These are phyloP conservation scores for Dryococelus australis DNA, from an alignment of 2,888 invertebrate genomes.

Conservation along the genomic window DNA sequence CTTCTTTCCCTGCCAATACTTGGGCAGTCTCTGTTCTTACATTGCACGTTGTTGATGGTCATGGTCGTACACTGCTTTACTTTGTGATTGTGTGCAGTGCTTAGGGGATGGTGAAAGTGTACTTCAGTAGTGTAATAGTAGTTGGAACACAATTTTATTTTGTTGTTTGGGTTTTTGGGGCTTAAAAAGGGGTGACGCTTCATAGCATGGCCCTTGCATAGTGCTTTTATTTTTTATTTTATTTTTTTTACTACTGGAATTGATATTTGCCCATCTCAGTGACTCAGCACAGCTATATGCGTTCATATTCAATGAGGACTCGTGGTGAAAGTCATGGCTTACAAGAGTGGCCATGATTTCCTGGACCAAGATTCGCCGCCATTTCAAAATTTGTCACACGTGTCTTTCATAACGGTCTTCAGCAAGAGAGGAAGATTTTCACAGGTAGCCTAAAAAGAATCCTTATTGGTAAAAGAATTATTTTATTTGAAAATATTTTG, in stretches of 20 bases:
- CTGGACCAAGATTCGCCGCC: neutral
- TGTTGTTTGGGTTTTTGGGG: neutral
- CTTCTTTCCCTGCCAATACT: neutral
- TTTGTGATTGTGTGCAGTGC: neutral
- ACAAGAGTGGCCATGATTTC: neutral
- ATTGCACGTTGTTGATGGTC: no score
- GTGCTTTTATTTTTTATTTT: neutral
- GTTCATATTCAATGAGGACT: neutral
- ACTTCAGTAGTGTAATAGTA: neutral
- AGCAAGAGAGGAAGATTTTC: slow-evolving; percentile 27
- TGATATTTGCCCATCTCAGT: neutral
- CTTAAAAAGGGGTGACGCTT: neutral
- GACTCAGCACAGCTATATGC: slow-evolving; percentile 6
- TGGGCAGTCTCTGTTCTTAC: no score
- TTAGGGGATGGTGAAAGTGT: neutral
- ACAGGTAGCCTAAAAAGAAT: slow-evolving; percentile 25
- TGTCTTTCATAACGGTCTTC: slow-evolving; percentile 32
- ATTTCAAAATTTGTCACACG: slow-evolving; percentile 31
- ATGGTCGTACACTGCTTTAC: neutral
- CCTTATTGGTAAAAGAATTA: neutral
- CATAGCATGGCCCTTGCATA: neutral
- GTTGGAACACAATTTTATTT: neutral
- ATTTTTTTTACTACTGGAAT: neutral
- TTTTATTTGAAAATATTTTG: neutral
- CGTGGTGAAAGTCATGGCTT: neutral